These are phyloP conservation scores for Chelonus formosanus DNA, from an alignment of 2,888 invertebrate species.

Conservation along the genomic window DNA sequence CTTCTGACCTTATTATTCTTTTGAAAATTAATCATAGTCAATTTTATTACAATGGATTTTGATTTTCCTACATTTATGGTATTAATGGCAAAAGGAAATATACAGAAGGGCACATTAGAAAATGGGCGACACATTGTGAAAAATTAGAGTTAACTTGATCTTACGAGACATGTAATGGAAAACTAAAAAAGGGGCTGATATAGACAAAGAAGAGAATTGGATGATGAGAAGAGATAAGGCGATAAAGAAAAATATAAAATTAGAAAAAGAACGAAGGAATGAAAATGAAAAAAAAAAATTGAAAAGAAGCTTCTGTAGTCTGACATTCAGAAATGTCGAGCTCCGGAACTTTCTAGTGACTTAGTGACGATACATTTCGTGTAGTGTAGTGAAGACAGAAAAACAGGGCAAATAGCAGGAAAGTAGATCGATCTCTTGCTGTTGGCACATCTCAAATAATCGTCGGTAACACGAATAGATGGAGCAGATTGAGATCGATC, in stretches of 20 bases:
- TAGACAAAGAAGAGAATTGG: constrained; percentile 19
- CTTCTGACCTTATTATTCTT: too few relatives aligned
- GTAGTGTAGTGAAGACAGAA: constrained; percentile 19
- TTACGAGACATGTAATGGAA: background rate
- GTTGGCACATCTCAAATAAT: constrained; percentile 34
- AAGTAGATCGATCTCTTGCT: constrained; percentile 21
- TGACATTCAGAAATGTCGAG: constrained; percentile 25
- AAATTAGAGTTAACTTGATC: constrained; percentile 9
- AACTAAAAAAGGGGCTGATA: background rate
- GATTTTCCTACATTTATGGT: background rate
- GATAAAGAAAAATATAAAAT: constrained; percentile 21
- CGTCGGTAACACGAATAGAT: constrained; percentile 25
- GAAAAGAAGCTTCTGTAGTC: constrained; percentile 21
- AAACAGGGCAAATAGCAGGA: constrained; percentile 8
- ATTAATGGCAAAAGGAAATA: constrained; percentile 7
- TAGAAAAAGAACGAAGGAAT: background rate
- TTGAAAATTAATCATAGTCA: too few relatives aligned
- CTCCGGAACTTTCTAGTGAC: constrained; percentile 28
- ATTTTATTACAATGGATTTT: background rate
- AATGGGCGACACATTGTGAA: constrained; percentile 1
- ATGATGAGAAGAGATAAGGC: constrained; percentile 21
- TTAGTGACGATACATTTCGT: constrained; percentile 30
- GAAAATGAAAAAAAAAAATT: constrained; percentile 17
- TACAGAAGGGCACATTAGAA: too few relatives aligned
- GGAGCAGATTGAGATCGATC: constrained; percentile 30